Conservation (phyloP, 2,113 vertebrate species). For the Platichthys stellatus region DNA sequence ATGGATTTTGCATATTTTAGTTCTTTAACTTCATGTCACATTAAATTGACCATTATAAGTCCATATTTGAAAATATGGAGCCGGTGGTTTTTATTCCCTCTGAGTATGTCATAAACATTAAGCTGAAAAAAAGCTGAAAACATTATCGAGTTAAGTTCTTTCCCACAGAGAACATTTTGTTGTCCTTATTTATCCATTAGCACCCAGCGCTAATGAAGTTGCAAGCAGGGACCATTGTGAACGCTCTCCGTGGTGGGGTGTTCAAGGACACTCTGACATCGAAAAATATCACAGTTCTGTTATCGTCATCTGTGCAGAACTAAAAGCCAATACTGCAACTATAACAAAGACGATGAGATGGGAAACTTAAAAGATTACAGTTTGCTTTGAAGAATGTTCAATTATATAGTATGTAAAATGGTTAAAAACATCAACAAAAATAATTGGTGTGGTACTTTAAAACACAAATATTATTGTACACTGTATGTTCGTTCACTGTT, state of each 20-base stretch:
- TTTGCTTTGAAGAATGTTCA: not conserved
- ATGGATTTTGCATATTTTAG: not conserved
- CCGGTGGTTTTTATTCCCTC: not conserved
- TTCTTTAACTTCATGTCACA: not conserved
- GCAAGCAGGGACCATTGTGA: constrained; percentile 11
- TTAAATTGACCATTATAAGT: not conserved
- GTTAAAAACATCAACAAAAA: not conserved
- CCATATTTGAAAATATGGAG: not conserved
- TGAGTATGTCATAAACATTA: not conserved
- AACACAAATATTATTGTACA: not conserved
- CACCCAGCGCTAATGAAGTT: not conserved
- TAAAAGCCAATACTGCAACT: constrained; percentile 1
- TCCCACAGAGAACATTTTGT: constrained; percentile 11
- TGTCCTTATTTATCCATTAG: constrained; percentile 18
- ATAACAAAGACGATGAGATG: not conserved
- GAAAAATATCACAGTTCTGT: not conserved
- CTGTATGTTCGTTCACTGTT: not conserved
- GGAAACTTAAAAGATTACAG: not conserved
- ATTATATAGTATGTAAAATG: not conserved
- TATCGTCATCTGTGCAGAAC: constrained; percentile 1
- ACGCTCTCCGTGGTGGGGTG: not conserved
- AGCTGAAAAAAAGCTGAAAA: not conserved
- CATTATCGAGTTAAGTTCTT: not conserved
- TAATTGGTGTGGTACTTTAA: no score
- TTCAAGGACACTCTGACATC: constrained; percentile 31